Base-by-base conservation (phyloP, 2,797 vertebrate genomes). In the Cephalopachus bancanus region DNA sequence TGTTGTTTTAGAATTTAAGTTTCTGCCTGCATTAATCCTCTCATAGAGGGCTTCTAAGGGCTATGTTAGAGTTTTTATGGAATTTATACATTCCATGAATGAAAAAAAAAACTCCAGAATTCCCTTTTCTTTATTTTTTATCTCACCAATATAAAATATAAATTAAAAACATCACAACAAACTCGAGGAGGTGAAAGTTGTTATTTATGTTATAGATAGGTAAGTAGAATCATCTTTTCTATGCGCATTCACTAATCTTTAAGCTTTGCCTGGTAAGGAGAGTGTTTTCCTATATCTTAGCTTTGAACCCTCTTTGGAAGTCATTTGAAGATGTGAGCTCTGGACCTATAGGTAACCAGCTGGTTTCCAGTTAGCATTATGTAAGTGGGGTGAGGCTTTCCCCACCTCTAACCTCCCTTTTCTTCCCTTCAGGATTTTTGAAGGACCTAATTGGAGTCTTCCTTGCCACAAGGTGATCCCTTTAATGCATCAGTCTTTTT, bases 211-310 rank as follows among this genome's bases (percentile, higher is more conserved):
- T 44, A n/a, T 9, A 28, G 44, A 17, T 20, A 75, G 44, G 53
- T 64, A 49, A 10, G 22, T 7, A 2, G 20, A 1, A 7, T 22
- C 11, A 2, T 19, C 11, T 19, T 16, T 17, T 12, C 26, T 2
- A 0, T 7, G 7, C 19, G 10, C 7, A 44, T 9, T 22, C 80
- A 16, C 5, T 1, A 44, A 0, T 30, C 59, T 78, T 20, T 37
- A 15, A 65, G 24, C 49, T 33, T n/a, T 20, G 75, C 22, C 37
- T 57, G 49, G 75, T 19, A 55, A 17, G n/a, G 76, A 20, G 33
- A 8, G 10, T 33, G 5, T 22, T 78, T 67, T 59, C 15, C 53
- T 9, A 0, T 74, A 44, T 10, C 16, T 95, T 60, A 20, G 33
- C 44, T 59, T 33, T 75, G 33, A 62, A 51, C 15, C n/a, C 44